A percentile compares a stretch with the other conserved stretches of the same genome.
Evolutionary conservation across 2,888 invertebrate species (phyloP).

Genomic region (Sesamia inferens): DNA sequence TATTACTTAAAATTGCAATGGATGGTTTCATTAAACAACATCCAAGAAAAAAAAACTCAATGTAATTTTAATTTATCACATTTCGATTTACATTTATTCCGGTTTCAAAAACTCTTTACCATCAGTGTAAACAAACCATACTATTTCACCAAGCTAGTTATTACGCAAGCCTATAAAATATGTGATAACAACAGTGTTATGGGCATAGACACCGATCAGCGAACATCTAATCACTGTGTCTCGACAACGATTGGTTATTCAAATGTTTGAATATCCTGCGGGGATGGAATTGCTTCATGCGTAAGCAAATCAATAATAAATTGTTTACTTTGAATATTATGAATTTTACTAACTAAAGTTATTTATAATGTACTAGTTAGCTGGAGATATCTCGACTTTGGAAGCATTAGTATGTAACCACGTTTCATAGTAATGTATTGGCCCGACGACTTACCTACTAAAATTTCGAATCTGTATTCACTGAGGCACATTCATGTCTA

Average conservation of each 20-base stretch:
- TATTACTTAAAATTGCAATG: background rate
- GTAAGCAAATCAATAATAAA: conserved; percentile 48
- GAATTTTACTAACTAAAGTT: background rate
- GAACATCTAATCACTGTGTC: conserved; percentile 54
- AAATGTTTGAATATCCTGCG: conserved; percentile 63
- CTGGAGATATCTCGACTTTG: background rate
- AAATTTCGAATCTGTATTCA: no score
- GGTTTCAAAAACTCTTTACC: background rate
- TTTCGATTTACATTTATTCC: background rate
- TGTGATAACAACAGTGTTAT: conserved; percentile 43
- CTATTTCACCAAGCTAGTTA: conserved; percentile 32
- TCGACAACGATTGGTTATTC: conserved; percentile 59
- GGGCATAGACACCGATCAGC: conserved; percentile 48
- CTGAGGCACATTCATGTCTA: no score
- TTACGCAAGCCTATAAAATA: conserved; percentile 50
- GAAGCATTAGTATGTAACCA: no score
- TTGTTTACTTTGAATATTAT: conserved; percentile 8
- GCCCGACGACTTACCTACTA: no score
- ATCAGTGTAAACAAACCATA: conserved; percentile 14
- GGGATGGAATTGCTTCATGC: conserved; percentile 50
- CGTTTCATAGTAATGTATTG: no score
- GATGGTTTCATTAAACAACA: background rate
- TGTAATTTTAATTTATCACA: background rate
- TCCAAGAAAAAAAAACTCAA: background rate
- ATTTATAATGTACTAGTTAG: conserved; percentile 1